Evolutionary conservation across 2,113 vertebrate species (phyloP).

Genomic region (Pelodiscus sinensis): DNA sequence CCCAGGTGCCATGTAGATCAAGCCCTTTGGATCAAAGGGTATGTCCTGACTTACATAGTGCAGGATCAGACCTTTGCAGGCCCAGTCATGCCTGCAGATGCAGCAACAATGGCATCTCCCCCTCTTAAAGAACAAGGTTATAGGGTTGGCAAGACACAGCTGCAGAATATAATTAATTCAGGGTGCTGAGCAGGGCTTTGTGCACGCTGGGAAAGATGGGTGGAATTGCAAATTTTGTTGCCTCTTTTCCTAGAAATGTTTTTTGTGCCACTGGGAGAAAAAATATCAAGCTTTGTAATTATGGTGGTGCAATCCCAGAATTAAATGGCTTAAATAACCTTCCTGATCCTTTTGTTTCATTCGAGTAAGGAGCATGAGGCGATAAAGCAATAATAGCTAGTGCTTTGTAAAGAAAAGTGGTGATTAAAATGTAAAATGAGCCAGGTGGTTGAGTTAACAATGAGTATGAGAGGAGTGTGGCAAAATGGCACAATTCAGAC

Average conservation of each 20-base stretch:
- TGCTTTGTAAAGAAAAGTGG: neutral
- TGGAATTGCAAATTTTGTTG: neutral
- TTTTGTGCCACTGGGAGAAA: neutral
- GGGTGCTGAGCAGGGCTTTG: fast-evolving
- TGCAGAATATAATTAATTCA: fast-evolving
- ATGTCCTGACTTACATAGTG: fast-evolving
- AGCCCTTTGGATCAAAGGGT: fast-evolving
- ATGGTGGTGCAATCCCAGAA: neutral
- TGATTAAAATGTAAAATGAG: neutral
- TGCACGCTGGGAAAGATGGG: neutral
- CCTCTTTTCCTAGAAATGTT: neutral
- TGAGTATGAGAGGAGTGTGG: neutral
- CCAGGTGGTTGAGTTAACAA: neutral
- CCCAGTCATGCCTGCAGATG: fast-evolving
- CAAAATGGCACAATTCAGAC: fast-evolving
- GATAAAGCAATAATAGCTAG: neutral
- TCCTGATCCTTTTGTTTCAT: slow-evolving; percentile 1
- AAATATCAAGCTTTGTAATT: neutral
- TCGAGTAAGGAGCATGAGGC: neutral
- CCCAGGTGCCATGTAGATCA: neutral
- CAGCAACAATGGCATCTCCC: fast-evolving
- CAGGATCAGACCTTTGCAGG: neutral
- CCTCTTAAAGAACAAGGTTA: fast-evolving
- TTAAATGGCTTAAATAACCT: neutral
- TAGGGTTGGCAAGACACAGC: neutral